These are phyloP conservation scores for Hydrozoanthus gracilis DNA, from an alignment of 92 coral and sea anemone genomes.

Conservation along the genomic window DNA sequence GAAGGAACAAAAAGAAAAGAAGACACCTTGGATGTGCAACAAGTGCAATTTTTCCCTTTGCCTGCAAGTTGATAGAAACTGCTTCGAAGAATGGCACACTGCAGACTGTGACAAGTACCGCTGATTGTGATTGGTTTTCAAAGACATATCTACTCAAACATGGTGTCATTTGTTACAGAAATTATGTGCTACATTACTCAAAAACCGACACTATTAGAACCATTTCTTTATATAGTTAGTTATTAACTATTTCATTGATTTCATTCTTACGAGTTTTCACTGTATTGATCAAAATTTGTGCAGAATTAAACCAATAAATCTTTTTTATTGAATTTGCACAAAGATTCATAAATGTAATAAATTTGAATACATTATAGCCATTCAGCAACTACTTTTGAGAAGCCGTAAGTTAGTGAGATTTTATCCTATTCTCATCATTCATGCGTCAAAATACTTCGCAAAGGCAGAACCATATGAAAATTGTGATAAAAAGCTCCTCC, in stretches of 20 bases:
- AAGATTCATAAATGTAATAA: constrained; percentile 11
- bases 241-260: constrained; percentile 13
- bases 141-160: constrained; percentile 8
- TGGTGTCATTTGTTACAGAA: not conserved
- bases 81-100: constrained; percentile 25
- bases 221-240: not conserved
- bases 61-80: constrained; percentile 19
- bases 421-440: constrained; percentile 15
- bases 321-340: not conserved
- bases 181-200: constrained; percentile 15
- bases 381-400: constrained; percentile 27
- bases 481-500: constrained; percentile 10
- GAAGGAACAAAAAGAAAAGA: constrained; percentile 20
- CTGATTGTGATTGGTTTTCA: not conserved
- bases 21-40: constrained; percentile 28
- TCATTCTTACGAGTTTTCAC: constrained; percentile 1
- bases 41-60: constrained; percentile 24
- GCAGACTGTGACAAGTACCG: constrained; percentile 29
- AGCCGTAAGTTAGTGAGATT: not conserved
- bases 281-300: constrained; percentile 8
- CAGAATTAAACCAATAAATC: not conserved
- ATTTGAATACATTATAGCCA: constrained; percentile 12
- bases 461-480: not conserved
- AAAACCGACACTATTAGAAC: not conserved
- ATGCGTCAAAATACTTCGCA: constrained; percentile 14